Conservation (phyloP, 2,888 invertebrate genomes). For the Embidobia sp. region DNA sequence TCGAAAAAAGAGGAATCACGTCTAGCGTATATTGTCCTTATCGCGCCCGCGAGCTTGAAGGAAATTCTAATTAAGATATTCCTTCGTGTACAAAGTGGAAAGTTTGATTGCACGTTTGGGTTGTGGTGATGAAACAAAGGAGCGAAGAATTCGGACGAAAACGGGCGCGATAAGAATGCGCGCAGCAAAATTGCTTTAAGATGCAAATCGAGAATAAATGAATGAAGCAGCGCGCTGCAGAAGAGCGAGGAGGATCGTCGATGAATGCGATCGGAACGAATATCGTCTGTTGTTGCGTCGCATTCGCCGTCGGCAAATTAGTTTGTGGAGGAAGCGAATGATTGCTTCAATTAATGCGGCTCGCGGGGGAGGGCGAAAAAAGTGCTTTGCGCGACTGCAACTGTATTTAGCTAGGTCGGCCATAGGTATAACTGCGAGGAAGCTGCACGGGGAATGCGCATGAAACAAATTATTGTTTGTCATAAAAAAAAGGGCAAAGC, state of each 20-base stretch:
- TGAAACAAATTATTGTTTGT: slow-evolving; percentile 37
- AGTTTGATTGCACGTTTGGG: slow-evolving; percentile 46
- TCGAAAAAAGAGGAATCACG: background rate
- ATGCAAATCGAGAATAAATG: slow-evolving; percentile 29
- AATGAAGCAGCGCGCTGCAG: background rate
- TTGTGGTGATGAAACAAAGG: slow-evolving; percentile 43
- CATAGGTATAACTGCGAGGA: background rate
- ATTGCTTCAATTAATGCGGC: slow-evolving; percentile 23
- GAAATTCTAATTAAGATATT: slow-evolving; percentile 34
- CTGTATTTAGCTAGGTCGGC: too few species aligned
- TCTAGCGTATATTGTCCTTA: background rate
- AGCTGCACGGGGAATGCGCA: too few species aligned
- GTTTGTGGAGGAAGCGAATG: slow-evolving; percentile 9
- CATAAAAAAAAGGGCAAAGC: slow-evolving; percentile 33
- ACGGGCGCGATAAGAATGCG: slow-evolving; percentile 21
- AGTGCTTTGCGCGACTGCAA: background rate
- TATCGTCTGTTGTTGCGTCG: slow-evolving; percentile 8
- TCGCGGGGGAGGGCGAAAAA: background rate
- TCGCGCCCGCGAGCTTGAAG: background rate
- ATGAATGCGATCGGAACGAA: slow-evolving; percentile 8
- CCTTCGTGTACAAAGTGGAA: slow-evolving; percentile 20
- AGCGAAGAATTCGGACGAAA: slow-evolving; percentile 38
- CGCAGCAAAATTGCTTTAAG: slow-evolving; percentile 2
- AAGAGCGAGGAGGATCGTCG: background rate
- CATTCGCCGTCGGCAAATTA: slow-evolving; percentile 9